Base-by-base conservation (phyloP, 2,888 invertebrate species). In the Hydrotaea diabolus region DNA sequence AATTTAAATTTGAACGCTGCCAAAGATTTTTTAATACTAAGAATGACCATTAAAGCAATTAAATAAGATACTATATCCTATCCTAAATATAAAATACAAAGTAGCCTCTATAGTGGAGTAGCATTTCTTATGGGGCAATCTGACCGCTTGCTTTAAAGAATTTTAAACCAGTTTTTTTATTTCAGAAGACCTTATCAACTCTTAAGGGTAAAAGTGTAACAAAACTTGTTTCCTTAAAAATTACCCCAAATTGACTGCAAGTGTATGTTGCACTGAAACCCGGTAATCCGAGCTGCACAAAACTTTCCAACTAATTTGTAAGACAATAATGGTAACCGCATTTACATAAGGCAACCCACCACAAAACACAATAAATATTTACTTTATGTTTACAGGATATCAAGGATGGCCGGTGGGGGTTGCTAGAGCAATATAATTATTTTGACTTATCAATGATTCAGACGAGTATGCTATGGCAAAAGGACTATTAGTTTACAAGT, bases 261-360 rank as follows among this genome's bases (percentile, higher is more conserved):
- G 15, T 26, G 7, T 26, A 59, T 26, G 26, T 59, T 43, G 15
- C 11, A 59, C 23, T 59, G 23, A 62, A 21, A 59, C 8, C 26
- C 59, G 21, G 59, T 26, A 62, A 62, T 62, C 62, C n/a, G 36
- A 62, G n/a, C 26, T 31, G 31, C n/a, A 15, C 31, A 62, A 31
- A 62, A 31, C n/a, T 17, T 69, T 69, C 17, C 21, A 66, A 66
- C 3, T 39, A 66, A 66, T 66, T 66, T 66, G 66, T 39, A 43
- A 36, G 43, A 69, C 69, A 69, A 69, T 69, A 46, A 46, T 19
- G 7, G 64, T 43, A 19, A 69, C 69, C 69, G 7, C 69, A 69
- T 46, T 23, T 15, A 69, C 21, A 13, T 2, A 59, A 9, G 11
- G 26, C 21, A 21, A 55, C 55, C 1, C 3, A 39, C 66, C 66